A percentile compares a stretch with the other conserved stretches of the same genome.
Evolutionary conservation across 2,113 vertebrate genomes (phyloP).

Genomic region (Paedocypris sp.): DNA sequence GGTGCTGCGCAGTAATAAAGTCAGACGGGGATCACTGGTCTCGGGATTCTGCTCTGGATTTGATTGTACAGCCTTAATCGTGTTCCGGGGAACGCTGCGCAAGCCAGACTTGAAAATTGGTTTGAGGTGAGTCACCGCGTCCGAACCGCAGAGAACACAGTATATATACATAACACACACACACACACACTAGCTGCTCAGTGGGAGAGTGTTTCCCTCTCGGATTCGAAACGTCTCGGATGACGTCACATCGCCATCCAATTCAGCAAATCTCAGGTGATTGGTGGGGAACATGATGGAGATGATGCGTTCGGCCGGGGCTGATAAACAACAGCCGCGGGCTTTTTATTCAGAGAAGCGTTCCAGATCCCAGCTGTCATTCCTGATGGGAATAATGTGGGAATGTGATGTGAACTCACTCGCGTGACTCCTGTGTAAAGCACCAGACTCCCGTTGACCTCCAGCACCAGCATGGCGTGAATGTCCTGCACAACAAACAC

Average conservation of each 20-base stretch:
- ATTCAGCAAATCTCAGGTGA: conserved; percentile 20
- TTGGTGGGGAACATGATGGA: conserved; percentile 8
- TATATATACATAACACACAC: too few relatives aligned
- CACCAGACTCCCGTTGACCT: conserved; percentile 81
- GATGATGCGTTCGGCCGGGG: background rate
- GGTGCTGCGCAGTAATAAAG: too few relatives aligned
- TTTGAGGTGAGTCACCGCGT: background rate
- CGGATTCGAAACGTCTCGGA: too few relatives aligned
- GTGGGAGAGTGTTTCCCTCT: too few relatives aligned
- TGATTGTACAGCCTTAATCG: too few relatives aligned
- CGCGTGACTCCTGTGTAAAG: conserved; percentile 86
- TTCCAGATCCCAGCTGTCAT: too few relatives aligned
- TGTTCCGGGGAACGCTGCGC: too few relatives aligned
- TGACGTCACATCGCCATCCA: too few relatives aligned
- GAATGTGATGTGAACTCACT: conserved; percentile 51
- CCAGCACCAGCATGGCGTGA: conserved; percentile 79
- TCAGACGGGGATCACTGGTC: too few relatives aligned
- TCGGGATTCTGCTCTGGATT: too few relatives aligned
- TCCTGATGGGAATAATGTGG: background rate
- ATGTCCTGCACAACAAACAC: conserved; percentile 59
- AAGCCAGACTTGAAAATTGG: background rate
- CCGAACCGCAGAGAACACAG: background rate
- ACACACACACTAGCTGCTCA: too few relatives aligned
- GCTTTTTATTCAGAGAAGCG: conserved; percentile 1
- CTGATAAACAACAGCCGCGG: background rate